Conservation (phyloP, 2,113 vertebrate genomes). For the Jacana jacana region DNA sequence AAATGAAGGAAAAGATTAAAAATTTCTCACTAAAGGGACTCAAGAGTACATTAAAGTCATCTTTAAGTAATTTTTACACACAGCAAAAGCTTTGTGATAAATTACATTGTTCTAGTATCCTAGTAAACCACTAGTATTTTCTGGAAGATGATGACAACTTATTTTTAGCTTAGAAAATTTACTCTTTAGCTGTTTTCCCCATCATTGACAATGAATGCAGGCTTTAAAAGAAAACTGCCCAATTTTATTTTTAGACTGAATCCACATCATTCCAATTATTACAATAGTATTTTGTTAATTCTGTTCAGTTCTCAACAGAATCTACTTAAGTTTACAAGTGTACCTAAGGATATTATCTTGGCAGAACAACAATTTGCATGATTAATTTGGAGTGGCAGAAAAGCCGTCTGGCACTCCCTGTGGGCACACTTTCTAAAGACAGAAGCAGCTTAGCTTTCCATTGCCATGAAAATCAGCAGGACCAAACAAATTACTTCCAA, state of each 20-base stretch:
- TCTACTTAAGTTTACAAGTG: slow-evolving; percentile 3
- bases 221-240: not conserved
- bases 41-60: not conserved
- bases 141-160: not conserved
- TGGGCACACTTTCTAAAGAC: not conserved
- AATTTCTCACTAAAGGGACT: not conserved
- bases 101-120: not conserved
- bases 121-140: not conserved
- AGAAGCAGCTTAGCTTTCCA: slow-evolving; percentile 10
- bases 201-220: not conserved
- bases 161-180: not conserved
- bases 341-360: slow-evolving; percentile 30
- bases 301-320: not conserved
- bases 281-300: not conserved
- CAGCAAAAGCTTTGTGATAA: not conserved
- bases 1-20: not conserved
- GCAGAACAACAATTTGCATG: not conserved
- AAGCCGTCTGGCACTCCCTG: slow-evolving; percentile 32
- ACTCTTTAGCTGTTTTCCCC: not conserved
- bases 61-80: not conserved
- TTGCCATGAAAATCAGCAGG: slow-evolving; percentile 29
- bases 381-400: slow-evolving; percentile 19
- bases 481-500: slow-evolving; percentile 38
- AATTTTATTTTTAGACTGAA: not conserved
- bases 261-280: not conserved